Base-by-base conservation (phyloP, 23 tunicate species). In the Phallusia fumigata region DNA sequence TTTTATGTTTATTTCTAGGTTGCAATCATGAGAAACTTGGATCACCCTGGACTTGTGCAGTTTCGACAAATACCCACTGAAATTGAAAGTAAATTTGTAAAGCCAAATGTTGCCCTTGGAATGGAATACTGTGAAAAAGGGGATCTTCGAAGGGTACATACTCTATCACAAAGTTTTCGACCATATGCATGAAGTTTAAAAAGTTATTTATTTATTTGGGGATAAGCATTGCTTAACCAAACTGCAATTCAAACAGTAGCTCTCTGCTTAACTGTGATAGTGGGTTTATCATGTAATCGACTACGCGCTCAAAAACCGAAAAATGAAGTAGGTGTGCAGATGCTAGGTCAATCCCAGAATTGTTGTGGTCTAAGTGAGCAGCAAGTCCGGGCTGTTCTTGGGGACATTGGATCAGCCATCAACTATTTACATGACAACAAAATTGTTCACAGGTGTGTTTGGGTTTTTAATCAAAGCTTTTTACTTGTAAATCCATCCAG, bases 61-160 rank as follows among this genome's bases (percentile, higher is more conserved):
- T 94, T 83, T 80, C 85, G 50, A 13, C 58, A 86, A 86, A 84
- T 94, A 36, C 98, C 98, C 1, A 65, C 79, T 45, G 90, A 65
- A 44, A 77, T 94, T 0, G 79, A 86, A 40, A 36, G 79, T 32
- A 13, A 45, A 22, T 89, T 65, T 80, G 85, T 80, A 33, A 34
- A 24, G 0, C 40, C 32, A 26, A 79, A 80, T 76, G 75, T 65
- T 36, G 89, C 98, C 21, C 75, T 94, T 31, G 98, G 98, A 45
- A 94, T 94, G 98, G 98, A 94, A 80, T 94, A 85, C 75, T 94
- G 98, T 76, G 87, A 86, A 40, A 49, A 79, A 19, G 98, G 98
- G 26, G 98, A 94, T 65, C 83, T 94, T 33, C 52, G 98, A 51
- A 79, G 81, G 86, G 98, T 94, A 33, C n/a, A n/a, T n/a, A n/a